A percentile compares a stretch with the other conserved stretches of the same genome.
phyloP scores from a whole-genome alignment of 2,797 vertebrate species.

The Centropyge bicolor region DNA sequence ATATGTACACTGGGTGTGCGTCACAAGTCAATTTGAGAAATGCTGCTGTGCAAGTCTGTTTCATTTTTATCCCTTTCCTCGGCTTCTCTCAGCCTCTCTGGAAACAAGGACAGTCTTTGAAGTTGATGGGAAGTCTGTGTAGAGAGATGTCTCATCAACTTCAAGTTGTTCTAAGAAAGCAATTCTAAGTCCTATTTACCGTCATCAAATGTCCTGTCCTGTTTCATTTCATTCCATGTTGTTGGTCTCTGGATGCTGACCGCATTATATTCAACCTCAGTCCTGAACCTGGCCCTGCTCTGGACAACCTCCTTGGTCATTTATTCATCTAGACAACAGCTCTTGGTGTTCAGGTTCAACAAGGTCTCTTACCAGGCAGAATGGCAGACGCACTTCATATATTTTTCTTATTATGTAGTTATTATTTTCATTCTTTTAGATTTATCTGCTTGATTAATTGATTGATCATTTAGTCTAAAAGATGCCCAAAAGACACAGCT shows the following conservation, averaged over 20 bases:
- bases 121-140: slow-evolving; percentile 13
- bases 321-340: neutral
- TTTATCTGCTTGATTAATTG: neutral
- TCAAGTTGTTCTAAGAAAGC: slow-evolving; percentile 6
- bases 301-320: neutral
- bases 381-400: too few species aligned
- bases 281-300: neutral
- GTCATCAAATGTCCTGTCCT: slow-evolving; percentile 1
- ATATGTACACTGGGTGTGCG: slow-evolving; percentile 1
- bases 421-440: neutral
- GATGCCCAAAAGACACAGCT: neutral
- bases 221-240: slow-evolving; percentile 9
- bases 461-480: neutral
- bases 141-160: slow-evolving; percentile 19
- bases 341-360: neutral
- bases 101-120: slow-evolving; percentile 38
- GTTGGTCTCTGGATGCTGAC: neutral
- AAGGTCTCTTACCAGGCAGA: neutral
- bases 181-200: slow-evolving; percentile 11
- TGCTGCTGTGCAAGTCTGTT: slow-evolving; percentile 27
- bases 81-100: slow-evolving; percentile 14
- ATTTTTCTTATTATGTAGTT: neutral
- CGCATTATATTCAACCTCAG: neutral
- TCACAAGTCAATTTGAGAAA: slow-evolving; percentile 26
- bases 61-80: slow-evolving; percentile 11